A percentile compares a stretch with the other conserved stretches of the same genome.
phyloP scores from a whole-genome alignment of 2,888 invertebrate species.

The Morpho helenor region DNA sequence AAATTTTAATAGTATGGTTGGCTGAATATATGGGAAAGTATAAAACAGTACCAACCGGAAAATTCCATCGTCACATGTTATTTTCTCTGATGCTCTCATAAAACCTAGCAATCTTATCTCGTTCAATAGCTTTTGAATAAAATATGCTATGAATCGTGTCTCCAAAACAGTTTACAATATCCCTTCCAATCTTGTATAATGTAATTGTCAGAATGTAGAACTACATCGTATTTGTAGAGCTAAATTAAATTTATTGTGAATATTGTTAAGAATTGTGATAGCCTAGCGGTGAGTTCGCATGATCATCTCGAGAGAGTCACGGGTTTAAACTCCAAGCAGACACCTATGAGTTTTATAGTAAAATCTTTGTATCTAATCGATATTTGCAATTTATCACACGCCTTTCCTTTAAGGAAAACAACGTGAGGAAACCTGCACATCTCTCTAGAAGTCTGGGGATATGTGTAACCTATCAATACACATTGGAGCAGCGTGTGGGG shows the following conservation, averaged over 20 bases:
- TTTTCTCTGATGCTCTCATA: slow-evolving; percentile 57
- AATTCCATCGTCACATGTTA: slow-evolving; percentile 60
- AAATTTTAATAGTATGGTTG: slow-evolving; percentile 52
- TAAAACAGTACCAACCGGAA: slow-evolving; percentile 47
- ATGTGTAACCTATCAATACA: too few species aligned
- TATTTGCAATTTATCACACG: too few species aligned
- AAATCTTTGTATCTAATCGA: too few species aligned
- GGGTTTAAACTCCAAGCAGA: too few species aligned
- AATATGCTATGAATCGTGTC: slow-evolving; percentile 37
- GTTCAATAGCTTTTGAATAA: slow-evolving; percentile 49
- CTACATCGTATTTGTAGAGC: not conserved
- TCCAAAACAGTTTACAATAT: slow-evolving; percentile 19
- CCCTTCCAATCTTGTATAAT: slow-evolving; percentile 9
- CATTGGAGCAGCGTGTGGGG: too few species aligned
- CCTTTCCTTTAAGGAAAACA: too few species aligned
- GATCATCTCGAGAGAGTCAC: too few species aligned
- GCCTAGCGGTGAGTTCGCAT: too few species aligned
- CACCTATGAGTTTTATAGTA: too few species aligned
- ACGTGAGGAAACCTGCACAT: too few species aligned
- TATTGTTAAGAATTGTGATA: too few species aligned
- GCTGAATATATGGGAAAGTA: slow-evolving; percentile 41
- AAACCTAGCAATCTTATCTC: slow-evolving; percentile 58
- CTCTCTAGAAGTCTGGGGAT: too few species aligned
- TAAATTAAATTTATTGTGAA: not conserved
- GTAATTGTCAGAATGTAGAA: not conserved